phyloP scores from a whole-genome alignment of 2,113 vertebrate species.

The Sander vitreus region DNA sequence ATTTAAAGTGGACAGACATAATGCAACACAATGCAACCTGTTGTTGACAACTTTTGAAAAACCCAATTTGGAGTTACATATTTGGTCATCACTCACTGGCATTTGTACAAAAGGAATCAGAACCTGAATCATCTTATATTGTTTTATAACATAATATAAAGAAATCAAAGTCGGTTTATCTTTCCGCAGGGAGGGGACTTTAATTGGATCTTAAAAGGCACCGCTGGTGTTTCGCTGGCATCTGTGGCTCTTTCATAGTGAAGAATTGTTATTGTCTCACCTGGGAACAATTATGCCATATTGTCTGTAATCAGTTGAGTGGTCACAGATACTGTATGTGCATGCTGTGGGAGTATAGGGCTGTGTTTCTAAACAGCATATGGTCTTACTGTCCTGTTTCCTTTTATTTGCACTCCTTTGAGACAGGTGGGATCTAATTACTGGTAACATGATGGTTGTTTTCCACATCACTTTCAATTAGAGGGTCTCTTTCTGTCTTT shows the following conservation, averaged over 20 bases:
- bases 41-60: neutral
- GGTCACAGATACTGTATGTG: constrained; percentile 47
- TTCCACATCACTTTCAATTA: constrained; percentile 56
- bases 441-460: constrained; percentile 51
- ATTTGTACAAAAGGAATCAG: neutral
- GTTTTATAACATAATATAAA: constrained; percentile 61
- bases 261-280: constrained; percentile 59
- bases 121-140: constrained; percentile 12
- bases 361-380: constrained; percentile 16
- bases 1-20: neutral
- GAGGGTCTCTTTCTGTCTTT: constrained; percentile 42
- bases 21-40: constrained; percentile 14
- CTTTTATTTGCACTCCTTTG: constrained; percentile 25
- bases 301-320: constrained; percentile 63
- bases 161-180: constrained; percentile 66
- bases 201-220: constrained; percentile 69
- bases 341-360: constrained; percentile 37
- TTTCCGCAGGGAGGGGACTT: constrained; percentile 29
- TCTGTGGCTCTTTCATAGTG: constrained; percentile 20
- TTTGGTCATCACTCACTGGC: neutral
- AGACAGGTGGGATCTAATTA: constrained; percentile 62
- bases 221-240: constrained; percentile 48
- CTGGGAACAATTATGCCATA: constrained; percentile 61
- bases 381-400: constrained; percentile 20
- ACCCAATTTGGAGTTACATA: neutral